A percentile compares a stretch with the other conserved stretches of the same genome.
Evolutionary conservation across 2,797 vertebrate species (phyloP).

Genomic region (Pogonophryne albipinna): DNA sequence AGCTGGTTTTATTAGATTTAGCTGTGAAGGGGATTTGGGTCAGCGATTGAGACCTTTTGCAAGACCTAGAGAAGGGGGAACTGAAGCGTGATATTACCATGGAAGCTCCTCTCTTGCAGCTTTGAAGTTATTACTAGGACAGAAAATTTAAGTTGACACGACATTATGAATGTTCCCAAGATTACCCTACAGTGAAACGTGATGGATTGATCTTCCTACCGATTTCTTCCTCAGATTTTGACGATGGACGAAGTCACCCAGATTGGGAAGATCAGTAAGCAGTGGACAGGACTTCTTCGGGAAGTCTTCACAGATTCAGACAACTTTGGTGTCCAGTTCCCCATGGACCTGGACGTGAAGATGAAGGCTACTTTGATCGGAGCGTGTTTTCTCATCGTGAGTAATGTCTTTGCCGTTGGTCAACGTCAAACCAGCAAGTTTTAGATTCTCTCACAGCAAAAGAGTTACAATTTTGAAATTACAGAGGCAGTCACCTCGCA

Average conservation of each 20-base stretch:
- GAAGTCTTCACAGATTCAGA: conserved; percentile 93
- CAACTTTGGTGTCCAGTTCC: conserved; percentile 97
- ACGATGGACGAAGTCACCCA: conserved; percentile 92
- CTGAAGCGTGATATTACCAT: conserved; percentile 63
- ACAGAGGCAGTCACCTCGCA: conserved; percentile 27
- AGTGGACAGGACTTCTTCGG: conserved; percentile 96
- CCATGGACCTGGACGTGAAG: conserved; percentile 93
- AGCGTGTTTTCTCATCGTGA: conserved; percentile 97
- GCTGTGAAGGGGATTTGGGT: conserved; percentile 64
- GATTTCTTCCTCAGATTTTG: conserved; percentile 87
- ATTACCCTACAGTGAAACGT: conserved; percentile 27
- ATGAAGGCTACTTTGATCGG: conserved; percentile 97
- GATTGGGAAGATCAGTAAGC: conserved; percentile 97
- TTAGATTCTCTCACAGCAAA: conserved; percentile 16
- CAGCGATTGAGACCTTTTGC: conserved; percentile 63
- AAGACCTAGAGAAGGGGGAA: conserved; percentile 40
- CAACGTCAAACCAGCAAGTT: no score
- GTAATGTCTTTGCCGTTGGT: conserved; percentile 60
- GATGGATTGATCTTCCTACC: conserved; percentile 13
- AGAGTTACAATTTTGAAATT: background rate
- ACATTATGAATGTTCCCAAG: conserved; percentile 31
- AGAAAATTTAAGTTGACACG: conserved; percentile 25
- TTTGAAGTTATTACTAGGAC: conserved; percentile 56
- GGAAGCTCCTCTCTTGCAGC: conserved; percentile 11
- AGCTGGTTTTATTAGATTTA: conserved; percentile 70